phyloP scores from a whole-genome alignment of 1,140 invertebrate species.

The Rhagoletis pomonella region DNA sequence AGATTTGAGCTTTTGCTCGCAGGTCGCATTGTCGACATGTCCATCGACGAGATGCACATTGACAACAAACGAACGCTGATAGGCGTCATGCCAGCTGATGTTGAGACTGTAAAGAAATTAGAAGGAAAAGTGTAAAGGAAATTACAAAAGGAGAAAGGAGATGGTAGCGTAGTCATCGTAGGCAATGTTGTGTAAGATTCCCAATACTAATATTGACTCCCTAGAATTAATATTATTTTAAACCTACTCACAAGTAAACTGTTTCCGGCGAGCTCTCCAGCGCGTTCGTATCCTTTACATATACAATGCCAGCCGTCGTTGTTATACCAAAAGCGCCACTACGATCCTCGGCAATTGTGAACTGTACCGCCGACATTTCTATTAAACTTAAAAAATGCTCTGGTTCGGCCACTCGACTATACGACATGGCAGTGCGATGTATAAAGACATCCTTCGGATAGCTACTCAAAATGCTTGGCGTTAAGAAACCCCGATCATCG shows the following conservation, averaged over 20 bases:
- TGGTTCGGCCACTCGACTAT: constrained; percentile 73
- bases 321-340: constrained; percentile 77
- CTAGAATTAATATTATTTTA: too few relatives aligned
- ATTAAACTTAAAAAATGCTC: constrained; percentile 61
- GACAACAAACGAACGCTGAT: constrained; percentile 69
- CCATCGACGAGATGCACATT: constrained; percentile 75
- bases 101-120: constrained; percentile 59
- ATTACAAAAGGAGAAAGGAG: too few relatives aligned
- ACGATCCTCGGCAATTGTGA: constrained; percentile 65
- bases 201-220: too few relatives aligned
- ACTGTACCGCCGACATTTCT: constrained; percentile 61
- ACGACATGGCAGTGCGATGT: constrained; percentile 71
- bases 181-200: too few relatives aligned
- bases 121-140: too few relatives aligned
- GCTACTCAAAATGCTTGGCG: constrained; percentile 24
- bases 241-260: constrained; percentile 65
- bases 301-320: constrained; percentile 77
- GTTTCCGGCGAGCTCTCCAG: constrained; percentile 70
- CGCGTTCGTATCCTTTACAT: constrained; percentile 74
- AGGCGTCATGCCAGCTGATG: constrained; percentile 75
- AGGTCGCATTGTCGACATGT: constrained; percentile 66
- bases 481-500: constrained; percentile 31
- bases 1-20: constrained; percentile 67
- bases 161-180: too few relatives aligned
- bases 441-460: constrained; percentile 71